These are phyloP conservation scores for Sebastolobus alascanus DNA, from an alignment of 2,797 vertebrate species.

Conservation along the genomic window DNA sequence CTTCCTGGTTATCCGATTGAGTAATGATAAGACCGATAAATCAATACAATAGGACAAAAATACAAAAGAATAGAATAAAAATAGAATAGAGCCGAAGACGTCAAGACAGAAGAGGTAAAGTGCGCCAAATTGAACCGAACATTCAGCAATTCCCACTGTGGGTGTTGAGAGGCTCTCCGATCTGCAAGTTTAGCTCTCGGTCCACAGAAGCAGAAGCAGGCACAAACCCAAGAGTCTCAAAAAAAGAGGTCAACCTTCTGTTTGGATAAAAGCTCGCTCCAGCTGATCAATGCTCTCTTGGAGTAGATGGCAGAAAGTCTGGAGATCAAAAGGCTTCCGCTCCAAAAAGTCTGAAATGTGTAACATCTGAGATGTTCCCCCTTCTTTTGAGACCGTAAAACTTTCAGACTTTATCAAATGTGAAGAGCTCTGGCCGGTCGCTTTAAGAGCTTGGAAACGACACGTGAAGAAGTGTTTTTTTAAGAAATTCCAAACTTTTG, in stretches of 20 bases:
- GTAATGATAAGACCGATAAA: neutral
- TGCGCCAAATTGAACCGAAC: conserved; percentile 34
- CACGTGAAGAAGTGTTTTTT: conserved; percentile 30
- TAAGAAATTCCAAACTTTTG: conserved; percentile 14
- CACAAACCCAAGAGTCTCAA: conserved; percentile 27
- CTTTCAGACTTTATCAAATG: conserved; percentile 52
- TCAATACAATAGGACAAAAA: conserved; percentile 20
- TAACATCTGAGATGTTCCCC: conserved; percentile 52
- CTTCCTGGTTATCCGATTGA: conserved; percentile 30
- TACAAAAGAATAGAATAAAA: conserved; percentile 16
- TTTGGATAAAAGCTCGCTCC: conserved; percentile 56
- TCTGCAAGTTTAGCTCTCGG: conserved; percentile 38
- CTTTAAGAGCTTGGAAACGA: conserved; percentile 44
- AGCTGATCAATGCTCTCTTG: conserved; percentile 59
- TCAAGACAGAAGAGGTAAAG: conserved; percentile 8
- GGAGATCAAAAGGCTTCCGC: conserved; percentile 54
- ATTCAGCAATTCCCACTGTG: conserved; percentile 34
- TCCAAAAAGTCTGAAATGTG: conserved; percentile 52
- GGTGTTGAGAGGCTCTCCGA: conserved; percentile 48
- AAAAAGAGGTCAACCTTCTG: conserved; percentile 61
- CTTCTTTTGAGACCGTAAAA: conserved; percentile 50
- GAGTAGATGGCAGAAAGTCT: conserved; percentile 45
- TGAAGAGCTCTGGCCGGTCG: conserved; percentile 52
- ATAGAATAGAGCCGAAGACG: conserved; percentile 18
- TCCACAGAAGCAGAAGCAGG: conserved; percentile 43